These are phyloP conservation scores for Archivesica marissinica DNA, from an alignment of 1,140 invertebrate genomes.

Conservation along the genomic window DNA sequence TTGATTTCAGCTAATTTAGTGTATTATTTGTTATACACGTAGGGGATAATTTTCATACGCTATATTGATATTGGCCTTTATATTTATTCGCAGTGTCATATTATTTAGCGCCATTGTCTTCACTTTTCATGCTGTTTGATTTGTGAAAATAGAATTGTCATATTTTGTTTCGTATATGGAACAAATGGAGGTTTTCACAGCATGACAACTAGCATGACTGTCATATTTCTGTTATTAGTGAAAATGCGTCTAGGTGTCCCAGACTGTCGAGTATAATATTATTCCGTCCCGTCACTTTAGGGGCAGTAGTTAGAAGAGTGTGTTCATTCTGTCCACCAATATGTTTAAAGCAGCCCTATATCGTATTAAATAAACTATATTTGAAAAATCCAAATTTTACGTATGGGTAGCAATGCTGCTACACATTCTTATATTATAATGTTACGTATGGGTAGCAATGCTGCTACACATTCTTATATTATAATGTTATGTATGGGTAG, in stretches of 20 bases:
- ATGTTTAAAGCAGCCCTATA: too few relatives aligned
- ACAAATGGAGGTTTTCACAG: background rate
- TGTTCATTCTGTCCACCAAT: background rate
- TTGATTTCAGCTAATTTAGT: conserved; percentile 12
- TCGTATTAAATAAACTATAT: too few relatives aligned
- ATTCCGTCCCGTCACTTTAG: background rate
- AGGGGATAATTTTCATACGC: background rate
- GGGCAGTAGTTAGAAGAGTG: background rate
- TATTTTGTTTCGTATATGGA: background rate
- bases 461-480: too few relatives aligned
- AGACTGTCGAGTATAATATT: background rate
- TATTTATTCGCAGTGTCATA: too few relatives aligned
- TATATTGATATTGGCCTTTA: conserved; percentile 4
- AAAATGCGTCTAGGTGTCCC: background rate
- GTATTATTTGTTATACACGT: too few relatives aligned
- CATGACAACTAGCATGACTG: background rate
- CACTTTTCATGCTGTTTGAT: background rate
- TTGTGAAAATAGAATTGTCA: background rate
- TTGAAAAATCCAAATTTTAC: too few relatives aligned
- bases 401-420: too few relatives aligned
- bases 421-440: too few relatives aligned
- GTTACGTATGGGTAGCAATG: too few relatives aligned
- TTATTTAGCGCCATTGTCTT: background rate
- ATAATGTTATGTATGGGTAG: too few relatives aligned
- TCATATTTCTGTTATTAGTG: background rate